Evolutionary conservation across 2,888 invertebrate species (phyloP).

Genomic region (Stegana nigrithorax): DNA sequence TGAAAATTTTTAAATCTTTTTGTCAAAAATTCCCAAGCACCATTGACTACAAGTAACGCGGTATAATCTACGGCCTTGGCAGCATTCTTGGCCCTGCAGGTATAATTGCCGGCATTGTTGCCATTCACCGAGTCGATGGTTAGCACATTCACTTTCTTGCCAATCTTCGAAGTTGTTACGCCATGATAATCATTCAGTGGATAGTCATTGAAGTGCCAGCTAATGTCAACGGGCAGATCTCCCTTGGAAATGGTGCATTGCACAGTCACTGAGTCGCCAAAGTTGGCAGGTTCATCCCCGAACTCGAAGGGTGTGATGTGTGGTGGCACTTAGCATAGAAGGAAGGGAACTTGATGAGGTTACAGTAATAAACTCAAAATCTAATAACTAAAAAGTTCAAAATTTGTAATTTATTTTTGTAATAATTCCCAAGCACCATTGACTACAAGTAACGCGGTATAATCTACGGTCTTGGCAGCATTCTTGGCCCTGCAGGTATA

Average conservation of each 20-base stretch:
- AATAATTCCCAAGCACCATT: slow-evolving; percentile 68
- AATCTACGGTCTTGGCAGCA: slow-evolving; percentile 70
- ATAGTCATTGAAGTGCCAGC: slow-evolving; percentile 74
- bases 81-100: slow-evolving; percentile 78
- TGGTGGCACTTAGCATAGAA: slow-evolving; percentile 73
- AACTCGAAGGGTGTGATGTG: slow-evolving; percentile 78
- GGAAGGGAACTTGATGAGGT: slow-evolving; percentile 35
- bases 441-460: slow-evolving; percentile 70
- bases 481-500: slow-evolving; percentile 73
- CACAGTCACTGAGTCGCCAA: slow-evolving; percentile 76
- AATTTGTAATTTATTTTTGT: slow-evolving; percentile 14
- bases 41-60: too few relatives aligned
- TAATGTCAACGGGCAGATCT: slow-evolving; percentile 74
- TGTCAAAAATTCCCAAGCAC: not conserved
- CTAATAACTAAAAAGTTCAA: slow-evolving; percentile 5
- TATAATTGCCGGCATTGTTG: slow-evolving; percentile 80
- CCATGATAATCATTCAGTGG: slow-evolving; percentile 69
- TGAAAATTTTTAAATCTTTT: too few relatives aligned
- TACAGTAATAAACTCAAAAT: not conserved
- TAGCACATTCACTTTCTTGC: slow-evolving; percentile 74
- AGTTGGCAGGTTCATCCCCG: slow-evolving; percentile 75
- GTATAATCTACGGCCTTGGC: slow-evolving; percentile 77
- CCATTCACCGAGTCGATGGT: slow-evolving; percentile 77
- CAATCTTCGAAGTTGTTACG: slow-evolving; percentile 72
- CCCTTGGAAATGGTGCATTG: slow-evolving; percentile 81